phyloP scores from a whole-genome alignment of 2,113 vertebrate species.

The Mustela lutreola region DNA sequence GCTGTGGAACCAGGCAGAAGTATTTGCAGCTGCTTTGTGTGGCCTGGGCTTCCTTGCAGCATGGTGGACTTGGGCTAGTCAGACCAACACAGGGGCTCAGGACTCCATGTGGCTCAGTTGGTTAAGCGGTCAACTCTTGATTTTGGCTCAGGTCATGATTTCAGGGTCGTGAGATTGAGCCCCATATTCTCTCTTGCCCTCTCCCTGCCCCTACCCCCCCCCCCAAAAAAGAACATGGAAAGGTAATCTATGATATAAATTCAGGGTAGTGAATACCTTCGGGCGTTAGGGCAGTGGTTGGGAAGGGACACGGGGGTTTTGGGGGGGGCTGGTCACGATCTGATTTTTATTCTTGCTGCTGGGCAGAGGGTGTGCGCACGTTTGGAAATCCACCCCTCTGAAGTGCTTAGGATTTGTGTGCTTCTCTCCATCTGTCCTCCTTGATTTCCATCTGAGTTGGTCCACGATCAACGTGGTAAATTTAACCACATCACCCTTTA shows the following conservation, averaged over 20 bases:
- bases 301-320: neutral
- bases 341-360: neutral
- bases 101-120: neutral
- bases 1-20: neutral
- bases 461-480: neutral
- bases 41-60: neutral
- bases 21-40: neutral
- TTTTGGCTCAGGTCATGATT: neutral
- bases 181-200: neutral
- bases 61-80: neutral
- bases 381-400: neutral
- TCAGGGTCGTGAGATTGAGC: neutral
- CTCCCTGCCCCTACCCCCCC: too few species aligned
- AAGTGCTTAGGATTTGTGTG: neutral
- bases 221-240: neutral
- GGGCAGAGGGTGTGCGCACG: neutral
- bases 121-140: neutral
- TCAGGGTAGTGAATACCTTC: neutral
- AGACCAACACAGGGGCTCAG: neutral
- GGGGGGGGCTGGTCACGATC: neutral
- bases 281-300: neutral
- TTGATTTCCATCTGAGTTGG: neutral
- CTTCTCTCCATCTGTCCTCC: neutral
- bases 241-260: neutral
- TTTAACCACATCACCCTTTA: neutral